Base-by-base conservation (phyloP, 1,140 invertebrate species). In the Scylla paramamosain region DNA sequence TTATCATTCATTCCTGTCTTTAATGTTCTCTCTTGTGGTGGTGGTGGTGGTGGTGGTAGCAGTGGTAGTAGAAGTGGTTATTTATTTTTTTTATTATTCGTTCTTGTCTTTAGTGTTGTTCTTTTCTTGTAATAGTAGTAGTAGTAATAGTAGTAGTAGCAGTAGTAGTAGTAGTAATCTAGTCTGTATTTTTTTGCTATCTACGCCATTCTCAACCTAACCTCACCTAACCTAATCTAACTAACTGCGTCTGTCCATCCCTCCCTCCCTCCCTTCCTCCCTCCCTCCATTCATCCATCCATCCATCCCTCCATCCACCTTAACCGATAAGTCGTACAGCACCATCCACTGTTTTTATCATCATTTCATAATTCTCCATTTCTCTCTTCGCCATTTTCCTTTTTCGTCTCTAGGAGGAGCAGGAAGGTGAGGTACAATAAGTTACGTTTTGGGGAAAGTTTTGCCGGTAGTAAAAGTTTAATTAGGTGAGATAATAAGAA, bases 401-500 rank as follows among this genome's bases (percentile, higher is more conserved):
- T 77, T n/a, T 77, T 77, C 67, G 20, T 20, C 25, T 77, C 10
- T 77, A 7, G 20, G 67, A 77, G 20, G 6, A n/a, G 67, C n/a
- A 25, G 67, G 67, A 77, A 77, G 39, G 39, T 39, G 39, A n/a
- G 67, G 67, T 25, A 77, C 67, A 77, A 77, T 77, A 77, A 77
- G 67, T 77, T 77, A 77, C 10, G 67, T 77, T 77, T 77, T 77
- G 12, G 88, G 39, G 25, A 52, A 46, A 46, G 31, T 16, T 88
- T 39, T 88, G 10, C n/a, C 3, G 86, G 86, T 46, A 32, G 86
- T 25, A 88, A 88, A 45, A 88, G 45, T 45, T 88, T 39, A 88
- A 45, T 88, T 32, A 46, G 86, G 29, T 88, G 45, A 88, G 86
- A 88, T 39, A 88, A 88, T 88, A 46, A 88, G 86, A 88, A 77